Evolutionary conservation across 92 coral and sea anemone species (phyloP).

Genomic region (Umimayanthus chanpuru): DNA sequence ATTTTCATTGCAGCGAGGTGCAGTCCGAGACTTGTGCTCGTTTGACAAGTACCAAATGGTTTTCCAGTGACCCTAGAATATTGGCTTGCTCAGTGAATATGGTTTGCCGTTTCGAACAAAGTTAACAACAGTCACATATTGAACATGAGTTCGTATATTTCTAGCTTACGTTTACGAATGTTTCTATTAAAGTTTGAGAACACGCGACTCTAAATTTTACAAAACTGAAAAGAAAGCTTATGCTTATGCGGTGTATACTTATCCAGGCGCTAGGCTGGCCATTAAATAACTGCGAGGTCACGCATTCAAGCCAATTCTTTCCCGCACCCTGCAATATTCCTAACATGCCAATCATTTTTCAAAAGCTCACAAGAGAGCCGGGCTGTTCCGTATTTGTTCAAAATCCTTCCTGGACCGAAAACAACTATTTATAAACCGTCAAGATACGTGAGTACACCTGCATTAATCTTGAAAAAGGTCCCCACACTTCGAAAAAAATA

Average conservation of each 20-base stretch:
- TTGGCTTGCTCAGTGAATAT: not conserved
- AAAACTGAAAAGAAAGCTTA: not conserved
- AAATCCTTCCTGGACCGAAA: not conserved
- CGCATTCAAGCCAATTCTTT: not conserved
- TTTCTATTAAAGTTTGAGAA: not conserved
- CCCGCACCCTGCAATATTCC: conserved; percentile 17
- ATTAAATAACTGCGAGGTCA: not conserved
- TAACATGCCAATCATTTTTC: conserved; percentile 8
- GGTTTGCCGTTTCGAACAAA: not conserved
- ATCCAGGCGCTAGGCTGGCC: too few relatives aligned
- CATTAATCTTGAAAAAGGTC: too few relatives aligned
- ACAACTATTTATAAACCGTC: conserved; percentile 10
- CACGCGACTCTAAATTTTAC: not conserved
- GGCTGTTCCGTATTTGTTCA: conserved; percentile 38
- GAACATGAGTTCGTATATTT: not conserved
- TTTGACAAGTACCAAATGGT: conserved; percentile 32
- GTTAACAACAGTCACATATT: not conserved
- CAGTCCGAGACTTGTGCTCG: not conserved
- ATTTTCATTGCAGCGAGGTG: conserved; percentile 12
- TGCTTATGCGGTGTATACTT: too few relatives aligned
- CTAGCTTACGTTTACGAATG: not conserved
- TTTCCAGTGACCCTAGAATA: conserved; percentile 15
- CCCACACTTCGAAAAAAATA: too few relatives aligned
- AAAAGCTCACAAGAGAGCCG: not conserved
- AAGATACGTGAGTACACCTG: not conserved